Conservation (phyloP, 2,113 vertebrate species). For the Bos taurus region ARS-UCD2.0 NC_037332.1:11916501-11917000, state of each 20-base stretch:
- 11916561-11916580: neutral
- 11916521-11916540: neutral
- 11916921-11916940: neutral
- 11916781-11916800: neutral
- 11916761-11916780: neutral
- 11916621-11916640: neutral
- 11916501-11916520: neutral
- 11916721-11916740: fast-evolving
- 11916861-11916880: neutral
- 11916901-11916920: neutral
- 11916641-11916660: neutral
- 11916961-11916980: neutral
- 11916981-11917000: neutral
- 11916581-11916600: neutral
- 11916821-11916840: neutral
- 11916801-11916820: neutral
- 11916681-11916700: neutral
- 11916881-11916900: neutral
- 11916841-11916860: neutral
- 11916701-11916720: neutral
- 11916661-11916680: neutral
- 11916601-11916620: neutral
- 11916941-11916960: neutral
- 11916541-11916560: neutral
- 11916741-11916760: neutral